Base-by-base conservation (phyloP, 2,888 invertebrate species). In the Chydorus sphaericus region DNA sequence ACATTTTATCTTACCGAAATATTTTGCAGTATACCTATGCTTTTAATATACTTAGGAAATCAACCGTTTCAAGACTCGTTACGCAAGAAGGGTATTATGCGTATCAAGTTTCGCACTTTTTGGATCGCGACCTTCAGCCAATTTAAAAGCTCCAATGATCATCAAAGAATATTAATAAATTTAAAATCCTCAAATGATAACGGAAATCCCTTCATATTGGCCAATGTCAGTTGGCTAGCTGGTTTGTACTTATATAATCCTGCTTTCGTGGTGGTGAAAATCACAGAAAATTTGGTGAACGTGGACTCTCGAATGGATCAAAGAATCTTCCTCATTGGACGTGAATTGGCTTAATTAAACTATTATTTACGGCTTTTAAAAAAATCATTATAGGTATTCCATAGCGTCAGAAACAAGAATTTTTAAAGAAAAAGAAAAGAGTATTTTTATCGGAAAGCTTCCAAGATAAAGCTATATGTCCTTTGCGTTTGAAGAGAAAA, bases 331-430 rank as follows among this genome's bases (percentile, higher is more conserved):
- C 36, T 23, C 18, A 23, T 31, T 16, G 33, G 55, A 3, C 44
- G 30, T 10, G 48, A 23, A 30, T 18, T 55, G 31, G 55, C 48
- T 18, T 55, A 44, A 48, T 48, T 48, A 14, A 48, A 55, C 20
- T 52, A 52, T 36, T 33, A n/a, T n/a, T n/a, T n/a, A 36, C 37
- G 52, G 52, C 8, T 52, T 33, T 20, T n/a, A 36, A 5, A 52
- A 36, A 36, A 26, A 36, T 29, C 30, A 36, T 18, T 26, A 36
- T 18, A n/a, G n/a, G n/a, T n/a, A n/a, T n/a, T n/a, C n/a, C n/a
- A 23, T 37, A 8, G 36, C 33, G 8, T 4, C 36, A 4, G 31
- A 31, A 31, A 31, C 31, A 14, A 36, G 37, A 23, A 20, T 23
- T 36, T 23, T 33, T 52, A 52, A n/a, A n/a, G 36, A 16, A n/a